Base-by-base conservation (phyloP, 2,797 vertebrate genomes). In the Bufotes viridis region DNA sequence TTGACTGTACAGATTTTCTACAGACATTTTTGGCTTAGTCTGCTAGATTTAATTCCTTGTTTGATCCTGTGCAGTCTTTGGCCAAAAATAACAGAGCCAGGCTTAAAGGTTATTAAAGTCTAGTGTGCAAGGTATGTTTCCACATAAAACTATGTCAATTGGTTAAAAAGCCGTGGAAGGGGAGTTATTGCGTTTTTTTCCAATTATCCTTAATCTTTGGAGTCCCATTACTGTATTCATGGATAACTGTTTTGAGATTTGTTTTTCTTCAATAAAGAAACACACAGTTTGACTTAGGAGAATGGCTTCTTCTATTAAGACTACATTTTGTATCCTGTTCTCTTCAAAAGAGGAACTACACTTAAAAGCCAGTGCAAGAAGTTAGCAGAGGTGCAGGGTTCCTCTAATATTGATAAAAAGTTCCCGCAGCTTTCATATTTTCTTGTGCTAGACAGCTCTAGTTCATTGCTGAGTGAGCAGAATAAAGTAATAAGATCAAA, bases 81-180 rank as follows among this genome's bases (percentile, higher is more conserved):
- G 94, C 95, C 96, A 95, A 95, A 91, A 93, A 93, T 95, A 96
- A 94, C 96, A 95, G 93, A 84, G 92, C 92, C 90, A 93, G 92
- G 93, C 94, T 96, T 95, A 93, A 95, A 93, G 93, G 94, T 95
- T 95, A 95, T 95, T 95, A 95, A 93, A 92, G 94, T 95, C 95
- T 93, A 94, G 92, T 95, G 94, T 92, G 91, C 94, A 94, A 95
- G 94, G 94, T 95, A 94, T 94, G 94, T 96, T 94, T 95, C 94
- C 95, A 94, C 92, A 94, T 93, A 94, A 95, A 92, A 90, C 93
- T 94, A 91, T 92, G 92, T 94, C 94, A 74, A 74, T 74, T 20
- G 70, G 29, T 74, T 74, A 49, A 49, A 74, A 74, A 49, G 20
- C 1, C 10, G 10, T 57, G 14, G 1, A 63, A 7, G 4, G 63